These are phyloP conservation scores for Squalus acanthias DNA, from an alignment of 2,797 vertebrate genomes.

Conservation along the genomic window DNA sequence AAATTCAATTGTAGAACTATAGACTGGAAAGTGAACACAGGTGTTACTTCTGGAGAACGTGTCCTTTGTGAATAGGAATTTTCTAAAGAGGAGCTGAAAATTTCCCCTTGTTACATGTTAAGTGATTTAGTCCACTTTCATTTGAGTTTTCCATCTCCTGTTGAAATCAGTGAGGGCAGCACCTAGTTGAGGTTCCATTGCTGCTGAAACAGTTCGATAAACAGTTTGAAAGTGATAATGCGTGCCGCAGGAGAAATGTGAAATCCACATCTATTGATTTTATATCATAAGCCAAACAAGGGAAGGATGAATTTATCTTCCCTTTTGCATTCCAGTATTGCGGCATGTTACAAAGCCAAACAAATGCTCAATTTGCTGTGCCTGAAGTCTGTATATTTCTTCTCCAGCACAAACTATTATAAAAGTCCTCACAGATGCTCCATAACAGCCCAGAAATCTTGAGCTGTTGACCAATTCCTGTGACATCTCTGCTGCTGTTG, in stretches of 20 bases:
- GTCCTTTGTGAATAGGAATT: not conserved
- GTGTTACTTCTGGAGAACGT: not conserved
- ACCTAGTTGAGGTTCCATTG: not conserved
- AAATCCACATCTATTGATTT: slow-evolving; percentile 6
- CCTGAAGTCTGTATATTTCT: not conserved
- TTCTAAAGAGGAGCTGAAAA: not conserved
- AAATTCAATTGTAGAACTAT: slow-evolving; percentile 22
- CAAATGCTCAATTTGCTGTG: not conserved
- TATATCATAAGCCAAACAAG: not conserved
- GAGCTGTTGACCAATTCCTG: slow-evolving; percentile 18
- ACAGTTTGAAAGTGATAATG: slow-evolving; percentile 18
- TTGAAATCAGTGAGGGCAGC: not conserved
- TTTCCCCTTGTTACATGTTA: not conserved
- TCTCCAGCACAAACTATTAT: not conserved
- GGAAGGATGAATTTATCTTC: not conserved
- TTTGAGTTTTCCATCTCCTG: not conserved
- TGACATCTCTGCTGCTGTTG: not conserved
- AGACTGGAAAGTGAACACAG: not conserved
- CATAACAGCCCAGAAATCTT: not conserved
- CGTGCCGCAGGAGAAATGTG: not conserved
- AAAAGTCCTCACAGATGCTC: not conserved
- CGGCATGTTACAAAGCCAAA: not conserved
- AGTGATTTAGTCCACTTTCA: not conserved
- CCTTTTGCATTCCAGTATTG: not conserved
- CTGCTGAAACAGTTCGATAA: slow-evolving; percentile 8